Evolutionary conservation across 2,797 vertebrate genomes (phyloP), one percentile per base, ranked within the genome.

Genomic region (Acrocephalus scirpaceus): DNA sequence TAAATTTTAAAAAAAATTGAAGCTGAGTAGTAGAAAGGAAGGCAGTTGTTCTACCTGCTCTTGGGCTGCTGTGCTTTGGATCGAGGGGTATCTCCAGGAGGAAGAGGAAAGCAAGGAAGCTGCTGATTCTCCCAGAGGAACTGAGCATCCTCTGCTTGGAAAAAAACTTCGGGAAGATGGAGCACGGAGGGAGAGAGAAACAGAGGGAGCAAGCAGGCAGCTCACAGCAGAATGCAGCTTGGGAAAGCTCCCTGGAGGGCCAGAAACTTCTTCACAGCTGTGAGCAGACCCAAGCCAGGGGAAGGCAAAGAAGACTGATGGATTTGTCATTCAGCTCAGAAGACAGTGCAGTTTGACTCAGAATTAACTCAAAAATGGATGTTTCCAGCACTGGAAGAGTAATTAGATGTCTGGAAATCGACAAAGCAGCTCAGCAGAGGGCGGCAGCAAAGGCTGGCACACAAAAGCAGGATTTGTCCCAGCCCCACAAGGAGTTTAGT

Each of bases 291-390:
- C 82, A 60, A 87, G 32, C 38, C 72, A 79, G 17, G 36, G 30
- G 36, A 92, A 65, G 1, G 2, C 1, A 0, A 48, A 51, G 45
- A 81, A 74, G 65, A 86, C n/a, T 36, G 65, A 83, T 67, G 45
- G 36, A 64, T 94, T 88, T 90, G 73, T 84, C 77, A 64, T 57
- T 83, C 77, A 77, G 73, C 91, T 88, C 21, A 85, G 29, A 58
- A 79, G 20, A 78, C 25, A 2, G 0, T n/a, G 47, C n/a, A 67
- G 44, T 34, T 78, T 85, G 48, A 79, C 40, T 89, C 26, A 64
- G 86, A 92, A 82, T 72, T 89, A 76, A 54, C n/a, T 65, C 11
- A 72, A 34, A 89, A 85, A 82, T 42, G 19, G 36, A 73, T 40
- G 26, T 88, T 93, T 84, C 58, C 38, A 50, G n/a, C 38, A 12